phyloP scores from a whole-genome alignment of 2,797 vertebrate species.

The Falco biarmicus region DNA sequence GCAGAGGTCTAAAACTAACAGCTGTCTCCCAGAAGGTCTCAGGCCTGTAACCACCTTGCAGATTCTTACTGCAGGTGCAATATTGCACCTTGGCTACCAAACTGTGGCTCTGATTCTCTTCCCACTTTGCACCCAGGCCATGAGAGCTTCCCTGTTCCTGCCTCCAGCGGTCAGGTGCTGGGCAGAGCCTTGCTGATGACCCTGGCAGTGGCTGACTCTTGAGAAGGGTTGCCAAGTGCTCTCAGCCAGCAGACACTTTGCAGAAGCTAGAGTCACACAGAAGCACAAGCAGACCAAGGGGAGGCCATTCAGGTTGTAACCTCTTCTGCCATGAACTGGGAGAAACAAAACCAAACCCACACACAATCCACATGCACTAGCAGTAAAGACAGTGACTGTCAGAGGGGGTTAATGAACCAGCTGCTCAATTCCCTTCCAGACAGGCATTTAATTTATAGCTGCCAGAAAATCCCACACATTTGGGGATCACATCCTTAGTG shows the following conservation, averaged over 20 bases:
- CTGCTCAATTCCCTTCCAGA: neutral
- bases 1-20: neutral
- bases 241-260: neutral
- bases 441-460: neutral
- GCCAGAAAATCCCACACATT: neutral
- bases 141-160: neutral
- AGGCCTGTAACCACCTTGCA: neutral
- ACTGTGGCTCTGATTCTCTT: neutral
- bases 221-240: neutral
- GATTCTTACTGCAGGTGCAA: neutral
- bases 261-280: neutral
- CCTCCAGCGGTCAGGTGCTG: neutral
- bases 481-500: neutral
- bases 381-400: neutral
- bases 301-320: neutral
- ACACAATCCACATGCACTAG: neutral
- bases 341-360: neutral
- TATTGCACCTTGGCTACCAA: neutral
- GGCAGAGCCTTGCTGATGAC: neutral
- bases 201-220: neutral
- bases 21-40: neutral
- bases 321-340: neutral
- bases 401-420: neutral
- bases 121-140: neutral
- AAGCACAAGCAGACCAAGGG: rapidly evolving